Evolutionary conservation across 2,797 vertebrate genomes (phyloP).

Genomic region (Acrocephalus scirpaceus): DNA sequence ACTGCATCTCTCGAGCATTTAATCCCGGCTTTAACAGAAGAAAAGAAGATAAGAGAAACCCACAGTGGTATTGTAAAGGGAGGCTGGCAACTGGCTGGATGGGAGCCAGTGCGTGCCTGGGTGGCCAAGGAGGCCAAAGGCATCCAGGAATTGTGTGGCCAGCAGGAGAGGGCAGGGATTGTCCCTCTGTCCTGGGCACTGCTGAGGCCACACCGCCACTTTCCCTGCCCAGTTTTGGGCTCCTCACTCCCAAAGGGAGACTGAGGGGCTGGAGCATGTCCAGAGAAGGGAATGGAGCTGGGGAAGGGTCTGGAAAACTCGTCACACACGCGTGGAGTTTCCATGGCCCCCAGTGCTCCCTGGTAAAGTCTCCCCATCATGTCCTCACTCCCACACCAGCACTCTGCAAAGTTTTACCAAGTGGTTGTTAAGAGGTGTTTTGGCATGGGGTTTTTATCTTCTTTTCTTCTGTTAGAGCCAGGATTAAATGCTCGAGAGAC

Average conservation of each 20-base stretch:
- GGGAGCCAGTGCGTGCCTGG: background rate
- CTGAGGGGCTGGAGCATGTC: background rate
- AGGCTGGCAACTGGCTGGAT: background rate
- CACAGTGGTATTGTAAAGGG: background rate
- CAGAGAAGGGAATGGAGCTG: background rate
- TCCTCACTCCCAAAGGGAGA: background rate
- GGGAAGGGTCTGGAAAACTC: background rate
- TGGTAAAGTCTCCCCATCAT: background rate
- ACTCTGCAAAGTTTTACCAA: background rate
- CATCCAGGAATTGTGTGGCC: background rate
- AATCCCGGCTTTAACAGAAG: background rate
- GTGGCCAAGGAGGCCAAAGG: background rate
- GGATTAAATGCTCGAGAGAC: too few relatives aligned
- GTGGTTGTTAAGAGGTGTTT: background rate
- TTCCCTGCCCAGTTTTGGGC: background rate
- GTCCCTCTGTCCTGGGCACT: background rate
- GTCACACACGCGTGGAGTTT: rapidly evolving
- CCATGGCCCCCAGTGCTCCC: background rate
- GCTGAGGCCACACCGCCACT: background rate
- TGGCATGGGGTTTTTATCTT: too few relatives aligned
- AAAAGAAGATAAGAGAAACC: background rate
- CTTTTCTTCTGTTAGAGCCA: too few relatives aligned
- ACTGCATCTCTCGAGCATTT: background rate
- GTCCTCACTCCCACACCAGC: background rate
- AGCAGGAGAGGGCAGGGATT: background rate